Base-by-base conservation (phyloP, 2,113 vertebrate genomes). In the Odontesthes bonariensis region DNA sequence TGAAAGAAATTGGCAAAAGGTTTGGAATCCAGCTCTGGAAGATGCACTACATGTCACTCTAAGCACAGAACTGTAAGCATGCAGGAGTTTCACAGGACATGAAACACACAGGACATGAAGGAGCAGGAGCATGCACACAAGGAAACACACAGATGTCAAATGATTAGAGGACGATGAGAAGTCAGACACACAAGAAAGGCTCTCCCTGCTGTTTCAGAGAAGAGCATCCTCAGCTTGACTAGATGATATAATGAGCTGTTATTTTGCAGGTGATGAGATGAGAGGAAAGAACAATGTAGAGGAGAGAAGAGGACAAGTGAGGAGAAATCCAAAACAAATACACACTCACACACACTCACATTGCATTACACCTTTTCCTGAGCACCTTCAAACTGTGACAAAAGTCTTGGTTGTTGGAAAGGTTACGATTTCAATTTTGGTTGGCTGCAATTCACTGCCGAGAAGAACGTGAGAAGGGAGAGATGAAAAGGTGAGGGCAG, bases 331-430 rank as follows among this genome's bases (percentile, higher is more conserved):
- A 44, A 82, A 86, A 65, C 40, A 73, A 23, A 79, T 64, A 70
- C 56, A 65, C 40, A 19, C 33, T 63, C 54, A 72, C 19, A 42
- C 6, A 14, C 9, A 23, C 10, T 38, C 7, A 76, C 71, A 60
- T 9, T 5, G 56, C 42, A 46, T 74, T 63, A 52, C 56, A 57
- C 66, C 8, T 49, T 79, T 82, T 75, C 63, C 33, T 47, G 16
- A 69, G 58, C 69, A 79, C 57, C 62, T 65, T 78, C 75, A 81
- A 78, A 83, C 86, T 88, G 86, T 75, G 92, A 91, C 91, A 83
- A 93, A 94, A 92, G 2, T 78, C 86, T 89, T 85, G 87, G 92
- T 92, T 79, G 88, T 82, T 91, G 81, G 88, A 94, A 93, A 91
- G 89, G 93, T 93, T 90, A 92, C 75, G 84, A 87, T 91, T 89